phyloP scores from a whole-genome alignment of 2,888 invertebrate species.

The Melanotus villosus region DNA sequence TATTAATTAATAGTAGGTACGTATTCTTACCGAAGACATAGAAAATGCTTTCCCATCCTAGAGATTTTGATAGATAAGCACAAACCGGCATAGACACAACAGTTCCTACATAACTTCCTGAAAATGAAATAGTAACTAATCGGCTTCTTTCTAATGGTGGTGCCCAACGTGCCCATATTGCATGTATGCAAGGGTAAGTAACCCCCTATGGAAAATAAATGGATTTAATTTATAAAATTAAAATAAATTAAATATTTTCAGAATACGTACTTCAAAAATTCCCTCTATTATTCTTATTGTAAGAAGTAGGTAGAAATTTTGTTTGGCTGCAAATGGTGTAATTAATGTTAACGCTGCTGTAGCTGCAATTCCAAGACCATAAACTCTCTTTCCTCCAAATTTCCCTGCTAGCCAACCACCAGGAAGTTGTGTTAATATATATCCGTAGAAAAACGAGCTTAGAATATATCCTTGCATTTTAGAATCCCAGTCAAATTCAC shows the following conservation, averaged over 20 bases:
- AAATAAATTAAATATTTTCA: background rate
- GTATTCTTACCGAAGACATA: conserved; percentile 82
- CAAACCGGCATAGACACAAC: conserved; percentile 87
- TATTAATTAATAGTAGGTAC: too few species aligned
- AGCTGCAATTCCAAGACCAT: conserved; percentile 82
- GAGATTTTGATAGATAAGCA: conserved; percentile 79
- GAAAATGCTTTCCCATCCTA: conserved; percentile 88
- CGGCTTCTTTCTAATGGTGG: conserved; percentile 84
- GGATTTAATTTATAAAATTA: conserved; percentile 11
- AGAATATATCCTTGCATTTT: conserved; percentile 84
- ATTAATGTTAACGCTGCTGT: conserved; percentile 86
- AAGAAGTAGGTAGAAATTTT: conserved; percentile 79
- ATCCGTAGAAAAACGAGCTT: conserved; percentile 92
- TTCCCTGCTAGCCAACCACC: conserved; percentile 88
- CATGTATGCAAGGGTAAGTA: conserved; percentile 85
- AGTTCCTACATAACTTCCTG: conserved; percentile 89
- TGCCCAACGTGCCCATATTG: conserved; percentile 89
- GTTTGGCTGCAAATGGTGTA: conserved; percentile 83
- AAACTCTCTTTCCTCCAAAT: conserved; percentile 88
- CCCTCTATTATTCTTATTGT: conserved; percentile 72
- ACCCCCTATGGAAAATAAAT: conserved; percentile 73
- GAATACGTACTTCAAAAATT: conserved; percentile 36
- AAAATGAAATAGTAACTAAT: conserved; percentile 86
- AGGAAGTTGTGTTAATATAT: conserved; percentile 85
- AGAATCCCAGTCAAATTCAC: conserved; percentile 87